phyloP scores from a whole-genome alignment of 2,888 invertebrate species.

The Pristionchus mayeri region DNA sequence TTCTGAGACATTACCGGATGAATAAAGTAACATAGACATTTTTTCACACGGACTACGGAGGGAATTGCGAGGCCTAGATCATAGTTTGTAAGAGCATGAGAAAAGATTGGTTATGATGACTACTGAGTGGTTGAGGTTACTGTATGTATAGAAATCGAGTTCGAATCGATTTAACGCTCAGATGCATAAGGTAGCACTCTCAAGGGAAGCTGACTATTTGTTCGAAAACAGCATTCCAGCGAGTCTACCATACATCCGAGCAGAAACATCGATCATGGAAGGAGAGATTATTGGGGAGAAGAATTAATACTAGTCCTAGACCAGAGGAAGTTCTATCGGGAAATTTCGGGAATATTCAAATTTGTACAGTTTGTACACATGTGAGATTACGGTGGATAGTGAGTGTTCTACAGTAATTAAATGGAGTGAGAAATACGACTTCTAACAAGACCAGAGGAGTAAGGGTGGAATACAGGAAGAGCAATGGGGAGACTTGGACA shows the following conservation, averaged over 20 bases:
- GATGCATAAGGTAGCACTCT: conserved; percentile 21
- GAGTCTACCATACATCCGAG: conserved; percentile 9
- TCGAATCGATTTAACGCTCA: conserved; percentile 12
- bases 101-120: background rate
- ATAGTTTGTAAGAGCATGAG: background rate
- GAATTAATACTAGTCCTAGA: conserved; percentile 20
- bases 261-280: background rate
- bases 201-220: too few species aligned
- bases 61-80: background rate
- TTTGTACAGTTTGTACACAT: too few species aligned
- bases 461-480: too few species aligned
- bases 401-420: too few species aligned
- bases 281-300: background rate
- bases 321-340: background rate
- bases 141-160: background rate
- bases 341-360: background rate
- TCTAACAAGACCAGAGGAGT: too few species aligned
- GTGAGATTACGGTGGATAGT: too few species aligned
- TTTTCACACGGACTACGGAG: background rate
- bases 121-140: conserved; percentile 16
- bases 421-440: too few species aligned
- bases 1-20: conserved; percentile 14
- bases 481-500: too few species aligned
- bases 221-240: background rate
- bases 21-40: background rate